These are phyloP conservation scores for Zaprionus bogoriensis DNA, from an alignment of 2,888 invertebrate species.

Conservation along the genomic window DNA sequence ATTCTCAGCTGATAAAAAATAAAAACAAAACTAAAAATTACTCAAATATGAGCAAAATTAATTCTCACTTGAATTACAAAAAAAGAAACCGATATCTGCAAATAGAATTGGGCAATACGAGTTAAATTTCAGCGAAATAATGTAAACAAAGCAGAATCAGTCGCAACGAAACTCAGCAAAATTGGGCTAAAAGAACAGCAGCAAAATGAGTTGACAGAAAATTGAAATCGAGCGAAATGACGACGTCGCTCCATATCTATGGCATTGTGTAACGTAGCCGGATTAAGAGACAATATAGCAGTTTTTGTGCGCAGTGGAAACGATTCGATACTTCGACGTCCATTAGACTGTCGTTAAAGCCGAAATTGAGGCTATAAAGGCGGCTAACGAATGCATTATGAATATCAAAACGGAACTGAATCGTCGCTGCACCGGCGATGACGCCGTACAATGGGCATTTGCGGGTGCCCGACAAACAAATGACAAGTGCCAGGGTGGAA, in stretches of 20 bases:
- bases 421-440: constrained; percentile 10
- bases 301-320: constrained; percentile 4
- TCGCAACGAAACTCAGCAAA: constrained; percentile 12
- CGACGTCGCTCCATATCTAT: constrained; percentile 29
- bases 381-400: constrained; percentile 56
- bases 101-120: background rate
- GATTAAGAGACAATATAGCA: constrained; percentile 59
- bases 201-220: constrained; percentile 20
- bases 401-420: constrained; percentile 53
- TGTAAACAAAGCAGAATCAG: constrained; percentile 19
- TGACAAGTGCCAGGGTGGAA: background rate
- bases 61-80: background rate
- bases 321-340: constrained; percentile 12
- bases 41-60: background rate
- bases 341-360: constrained; percentile 58
- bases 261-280: constrained; percentile 33
- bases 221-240: constrained; percentile 15
- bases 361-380: constrained; percentile 60
- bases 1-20: background rate
- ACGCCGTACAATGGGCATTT: constrained; percentile 16
- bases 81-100: background rate
- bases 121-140: background rate
- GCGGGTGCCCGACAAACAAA: background rate
- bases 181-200: constrained; percentile 1
- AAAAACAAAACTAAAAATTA: background rate